A percentile compares a stretch with the other conserved stretches of the same genome.
These are phyloP conservation scores for Rhamphomyia laevipes DNA, from an alignment of 2,888 invertebrate genomes.

Conservation along the genomic window DNA sequence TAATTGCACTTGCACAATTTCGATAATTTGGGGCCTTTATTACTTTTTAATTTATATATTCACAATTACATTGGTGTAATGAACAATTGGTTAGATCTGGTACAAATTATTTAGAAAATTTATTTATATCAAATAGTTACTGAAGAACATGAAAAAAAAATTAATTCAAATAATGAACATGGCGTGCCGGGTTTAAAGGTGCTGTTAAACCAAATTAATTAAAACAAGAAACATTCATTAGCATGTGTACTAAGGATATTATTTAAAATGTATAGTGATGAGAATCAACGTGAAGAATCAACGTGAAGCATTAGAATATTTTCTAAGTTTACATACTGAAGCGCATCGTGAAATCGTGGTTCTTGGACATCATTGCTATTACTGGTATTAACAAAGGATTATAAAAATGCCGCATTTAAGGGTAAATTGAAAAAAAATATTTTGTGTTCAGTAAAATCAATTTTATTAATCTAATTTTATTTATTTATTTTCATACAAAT, in stretches of 20 bases:
- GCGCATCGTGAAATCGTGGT: conserved; percentile 86
- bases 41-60: conserved; percentile 85
- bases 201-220: conserved; percentile 90
- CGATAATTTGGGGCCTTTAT: conserved; percentile 76
- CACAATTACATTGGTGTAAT: conserved; percentile 88
- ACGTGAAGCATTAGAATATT: conserved; percentile 83
- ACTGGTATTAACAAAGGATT: conserved; percentile 74
- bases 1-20: conserved; percentile 98
- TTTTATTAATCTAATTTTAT: no score
- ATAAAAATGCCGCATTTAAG: conserved; percentile 86
- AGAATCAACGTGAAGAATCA: conserved; percentile 64
- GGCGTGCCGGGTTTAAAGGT: conserved; percentile 92
- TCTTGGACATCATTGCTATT: conserved; percentile 88
- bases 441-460: no score
- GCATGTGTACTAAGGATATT: conserved; percentile 87
- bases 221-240: conserved; percentile 90
- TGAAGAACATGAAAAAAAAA: conserved; percentile 87
- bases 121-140: conserved; percentile 96
- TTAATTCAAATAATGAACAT: conserved; percentile 93
- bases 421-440: no score
- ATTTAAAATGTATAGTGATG: conserved; percentile 92
- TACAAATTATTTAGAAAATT: conserved; percentile 88
- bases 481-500: no score
- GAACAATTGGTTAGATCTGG: conserved; percentile 87
- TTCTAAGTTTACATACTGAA: conserved; percentile 76